phyloP scores from a whole-genome alignment of 2,888 invertebrate species.

The Drosophila histrio region DNA sequence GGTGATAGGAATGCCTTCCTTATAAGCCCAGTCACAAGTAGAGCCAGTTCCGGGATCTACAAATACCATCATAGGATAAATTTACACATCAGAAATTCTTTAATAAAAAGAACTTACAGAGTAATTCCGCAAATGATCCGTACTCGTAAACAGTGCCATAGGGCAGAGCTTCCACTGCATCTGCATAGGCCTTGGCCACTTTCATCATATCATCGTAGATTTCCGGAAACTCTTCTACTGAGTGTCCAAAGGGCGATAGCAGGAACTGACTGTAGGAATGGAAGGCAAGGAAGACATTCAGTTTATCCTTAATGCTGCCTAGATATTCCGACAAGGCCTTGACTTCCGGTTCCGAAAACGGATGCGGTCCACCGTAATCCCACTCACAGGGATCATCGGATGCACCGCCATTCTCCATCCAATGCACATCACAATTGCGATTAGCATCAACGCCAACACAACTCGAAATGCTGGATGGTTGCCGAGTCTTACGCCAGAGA shows the following conservation, averaged over 20 bases:
- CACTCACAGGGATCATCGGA: conserved; percentile 83
- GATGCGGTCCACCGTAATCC: conserved; percentile 85
- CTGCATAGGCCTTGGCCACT: conserved; percentile 85
- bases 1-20: conserved; percentile 84
- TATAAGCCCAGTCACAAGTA: conserved; percentile 86
- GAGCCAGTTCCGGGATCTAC: conserved; percentile 83
- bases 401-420: conserved; percentile 84
- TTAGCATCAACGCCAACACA: conserved; percentile 81
- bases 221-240: conserved; percentile 79
- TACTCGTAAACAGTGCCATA: conserved; percentile 85
- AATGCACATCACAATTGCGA: conserved; percentile 77
- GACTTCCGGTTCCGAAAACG: conserved; percentile 86
- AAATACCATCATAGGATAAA: background rate
- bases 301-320: conserved; percentile 79
- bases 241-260: conserved; percentile 86
- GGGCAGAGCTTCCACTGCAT: conserved; percentile 84
- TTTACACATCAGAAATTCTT: background rate
- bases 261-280: conserved; percentile 87
- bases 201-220: conserved; percentile 84
- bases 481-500: conserved; percentile 88
- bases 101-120: conserved; percentile 83
- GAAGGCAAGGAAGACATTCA: conserved; percentile 86
- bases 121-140: conserved; percentile 85
- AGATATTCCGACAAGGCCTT: conserved; percentile 84
- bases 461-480: conserved; percentile 72